Percentiles rank a stretch among this genome's conserved stretches.
phyloP scores from a whole-genome alignment of 2,888 invertebrate species.

The Microplitis deprimator region DNA sequence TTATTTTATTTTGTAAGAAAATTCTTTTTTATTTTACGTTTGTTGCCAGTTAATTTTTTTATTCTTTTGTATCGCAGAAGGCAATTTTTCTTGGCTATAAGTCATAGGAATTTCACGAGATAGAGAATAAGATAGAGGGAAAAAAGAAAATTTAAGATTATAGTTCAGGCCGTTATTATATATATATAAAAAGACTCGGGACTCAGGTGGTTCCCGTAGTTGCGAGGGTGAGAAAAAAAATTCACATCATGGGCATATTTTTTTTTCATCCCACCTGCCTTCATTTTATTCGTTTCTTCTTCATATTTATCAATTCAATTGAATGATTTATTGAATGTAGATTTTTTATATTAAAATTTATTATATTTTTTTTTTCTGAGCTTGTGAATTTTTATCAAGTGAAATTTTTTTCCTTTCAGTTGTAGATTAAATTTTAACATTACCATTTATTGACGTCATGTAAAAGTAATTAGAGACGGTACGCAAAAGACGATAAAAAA shows the following conservation, averaged over 20 bases:
- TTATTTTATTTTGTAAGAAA: neutral
- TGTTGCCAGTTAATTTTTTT: neutral
- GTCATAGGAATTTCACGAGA: neutral
- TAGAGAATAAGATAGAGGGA: neutral
- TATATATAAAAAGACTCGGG: slow-evolving; percentile 6
- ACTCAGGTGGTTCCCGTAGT: slow-evolving; percentile 28
- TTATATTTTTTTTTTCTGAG: neutral
- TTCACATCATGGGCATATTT: slow-evolving; percentile 47
- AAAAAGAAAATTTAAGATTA: slow-evolving; percentile 4
- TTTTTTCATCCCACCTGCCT: slow-evolving; percentile 51
- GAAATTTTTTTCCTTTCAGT: neutral
- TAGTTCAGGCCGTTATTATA: slow-evolving; percentile 1
- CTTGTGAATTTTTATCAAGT: neutral
- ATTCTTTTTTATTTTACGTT: no score
- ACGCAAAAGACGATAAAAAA: neutral
- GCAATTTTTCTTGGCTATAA: slow-evolving; percentile 15
- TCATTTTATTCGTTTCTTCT: slow-evolving; percentile 23
- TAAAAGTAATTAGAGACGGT: neutral
- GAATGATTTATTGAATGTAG: neutral
- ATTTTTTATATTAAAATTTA: neutral
- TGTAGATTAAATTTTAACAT: neutral
- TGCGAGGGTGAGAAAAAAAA: slow-evolving; percentile 57
- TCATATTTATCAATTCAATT: slow-evolving; percentile 1
- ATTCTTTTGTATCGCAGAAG: slow-evolving; percentile 10
- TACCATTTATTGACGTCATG: neutral